Evolutionary conservation across 1,140 invertebrate species (phyloP).

Genomic region (Alviniconcha marisindica): DNA sequence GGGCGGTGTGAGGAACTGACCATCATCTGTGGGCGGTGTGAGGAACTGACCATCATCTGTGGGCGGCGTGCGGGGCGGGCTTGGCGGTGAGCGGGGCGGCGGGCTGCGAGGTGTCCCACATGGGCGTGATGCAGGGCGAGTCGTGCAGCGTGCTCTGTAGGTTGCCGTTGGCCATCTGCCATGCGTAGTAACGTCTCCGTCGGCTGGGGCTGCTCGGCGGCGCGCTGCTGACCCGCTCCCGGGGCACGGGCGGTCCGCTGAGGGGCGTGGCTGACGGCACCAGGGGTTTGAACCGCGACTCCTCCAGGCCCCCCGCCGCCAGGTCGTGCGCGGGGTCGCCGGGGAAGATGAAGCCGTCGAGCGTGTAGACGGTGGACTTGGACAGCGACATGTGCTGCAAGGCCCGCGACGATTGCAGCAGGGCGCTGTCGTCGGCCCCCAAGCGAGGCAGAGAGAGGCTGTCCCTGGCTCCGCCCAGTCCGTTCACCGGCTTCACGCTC

Average conservation of each 20-base stretch:
- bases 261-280: not conserved
- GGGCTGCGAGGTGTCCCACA: slow-evolving; percentile 43
- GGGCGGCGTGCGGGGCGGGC: not conserved
- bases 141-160: slow-evolving; percentile 31
- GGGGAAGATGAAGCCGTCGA: slow-evolving; percentile 40
- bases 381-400: slow-evolving; percentile 1
- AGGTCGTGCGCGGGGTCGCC: slow-evolving; percentile 28
- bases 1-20: no score
- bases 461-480: not conserved
- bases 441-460: slow-evolving; percentile 21
- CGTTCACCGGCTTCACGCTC: not conserved
- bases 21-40: no score
- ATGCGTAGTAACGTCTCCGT: slow-evolving; percentile 41
- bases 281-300: not conserved
- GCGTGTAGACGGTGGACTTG: slow-evolving; percentile 3
- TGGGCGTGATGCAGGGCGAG: slow-evolving; percentile 44
- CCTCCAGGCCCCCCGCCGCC: not conserved
- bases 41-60: slow-evolving; percentile 23
- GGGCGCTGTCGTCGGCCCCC: not conserved
- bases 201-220: not conserved
- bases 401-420: not conserved
- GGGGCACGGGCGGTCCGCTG: not conserved
- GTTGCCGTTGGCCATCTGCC: slow-evolving; percentile 51
- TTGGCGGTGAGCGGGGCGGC: not conserved
- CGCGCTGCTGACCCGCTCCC: slow-evolving; percentile 15